Evolutionary conservation across 2,113 vertebrate species (phyloP).

Genomic region (Scolopax mira): DNA sequence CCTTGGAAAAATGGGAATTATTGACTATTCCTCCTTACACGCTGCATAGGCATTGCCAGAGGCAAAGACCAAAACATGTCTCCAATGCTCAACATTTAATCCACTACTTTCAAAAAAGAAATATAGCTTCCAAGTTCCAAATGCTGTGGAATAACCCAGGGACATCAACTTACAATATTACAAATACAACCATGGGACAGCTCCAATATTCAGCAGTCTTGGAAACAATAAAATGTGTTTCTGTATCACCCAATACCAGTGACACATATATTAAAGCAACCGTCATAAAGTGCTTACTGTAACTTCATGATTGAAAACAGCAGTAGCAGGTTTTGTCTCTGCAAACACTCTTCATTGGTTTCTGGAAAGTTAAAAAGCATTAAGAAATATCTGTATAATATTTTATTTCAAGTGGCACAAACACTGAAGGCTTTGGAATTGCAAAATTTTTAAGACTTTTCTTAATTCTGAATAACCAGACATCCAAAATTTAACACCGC

Average conservation of each 20-base stretch:
- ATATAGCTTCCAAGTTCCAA: neutral
- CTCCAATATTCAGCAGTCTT: neutral
- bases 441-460: rapidly evolving
- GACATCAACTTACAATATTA: neutral
- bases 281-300: neutral
- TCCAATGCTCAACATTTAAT: neutral
- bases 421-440: neutral
- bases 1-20: neutral
- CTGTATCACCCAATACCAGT: neutral
- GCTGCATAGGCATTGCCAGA: neutral
- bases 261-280: neutral
- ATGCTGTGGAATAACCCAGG: neutral
- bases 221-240: neutral
- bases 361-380: neutral
- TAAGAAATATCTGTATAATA: neutral
- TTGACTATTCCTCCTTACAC: neutral
- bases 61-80: neutral
- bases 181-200: neutral
- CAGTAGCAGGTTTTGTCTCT: neutral
- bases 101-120: neutral
- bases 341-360: neutral
- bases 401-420: neutral
- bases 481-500: neutral
- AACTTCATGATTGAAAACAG: neutral
- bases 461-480: neutral